Base-by-base conservation (phyloP, 2,888 invertebrate genomes). In the Drosophila longiperda region DNA sequence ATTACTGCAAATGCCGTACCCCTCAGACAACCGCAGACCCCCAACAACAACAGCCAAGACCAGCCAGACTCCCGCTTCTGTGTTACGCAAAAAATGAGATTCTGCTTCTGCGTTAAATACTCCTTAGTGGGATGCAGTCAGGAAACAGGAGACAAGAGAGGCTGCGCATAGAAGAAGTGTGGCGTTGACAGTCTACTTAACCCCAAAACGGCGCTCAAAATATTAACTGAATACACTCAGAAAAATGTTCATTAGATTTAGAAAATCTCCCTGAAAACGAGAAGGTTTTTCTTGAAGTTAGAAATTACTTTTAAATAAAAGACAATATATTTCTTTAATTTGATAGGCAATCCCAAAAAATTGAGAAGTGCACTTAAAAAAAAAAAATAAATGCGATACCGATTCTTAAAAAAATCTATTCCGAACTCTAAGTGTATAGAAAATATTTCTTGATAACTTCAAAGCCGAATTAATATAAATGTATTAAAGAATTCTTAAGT, bases 1-100 rank as follows among this genome's bases (percentile, higher is more conserved):
- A 93, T 93, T 93, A 92, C 92, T 89, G 82, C 85, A 79, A 87
- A 84, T 86, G 84, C 78, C 59, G 48, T 59, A 20, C 66, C 62
- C 61, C 62, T 48, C 57, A 7, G 20, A 32, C 42, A 26, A 34
- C 40, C 8, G 23, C 61, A 33, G 64, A 64, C 61, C 62, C 20
- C 53, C 63, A 52, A 40, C 40, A 52, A 40, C 34, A 40, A 32
- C 23, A 54, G 1, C 53, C 36, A 17, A 54, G 23, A 50, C n/a
- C 69, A 58, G 69, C n/a, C 69, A 58, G 69, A 55, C 68, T 75
- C 65, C 70, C 69, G 75, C 65, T 61, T 53, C 76, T 66, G 75
- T 57, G 65, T 85, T 83, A 83, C 73, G 86, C 83, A 73, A 63
- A 76, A 61, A 38, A 38, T 38, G 26, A 72, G 63, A 63, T 58